A percentile compares a stretch with the other conserved stretches of the same genome.
phyloP scores from a whole-genome alignment of 2,888 invertebrate genomes.

The Plusia festucae region DNA sequence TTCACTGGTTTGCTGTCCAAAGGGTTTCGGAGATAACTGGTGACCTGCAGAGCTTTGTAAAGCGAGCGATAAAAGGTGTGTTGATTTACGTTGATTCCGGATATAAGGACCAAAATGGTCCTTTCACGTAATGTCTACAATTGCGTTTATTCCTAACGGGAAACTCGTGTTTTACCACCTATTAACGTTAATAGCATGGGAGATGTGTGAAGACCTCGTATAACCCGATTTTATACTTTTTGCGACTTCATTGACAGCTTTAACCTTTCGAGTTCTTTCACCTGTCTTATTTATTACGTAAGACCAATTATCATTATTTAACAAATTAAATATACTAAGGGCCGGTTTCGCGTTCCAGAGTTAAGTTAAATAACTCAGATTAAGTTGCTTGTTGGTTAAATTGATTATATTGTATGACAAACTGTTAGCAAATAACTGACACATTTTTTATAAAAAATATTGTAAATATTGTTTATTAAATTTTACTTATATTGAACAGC shows the following conservation, averaged over 20 bases:
- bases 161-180: background rate
- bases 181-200: background rate
- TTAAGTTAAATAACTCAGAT: no score
- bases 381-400: no score
- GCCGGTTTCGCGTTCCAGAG: no score
- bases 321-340: background rate
- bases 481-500: no score
- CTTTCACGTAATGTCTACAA: background rate
- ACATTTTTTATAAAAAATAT: no score
- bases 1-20: slow-evolving; percentile 6
- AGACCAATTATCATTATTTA: background rate
- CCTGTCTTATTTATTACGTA: background rate
- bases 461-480: no score
- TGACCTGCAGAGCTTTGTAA: background rate
- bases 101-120: background rate
- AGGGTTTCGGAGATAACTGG: background rate
- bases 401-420: no score
- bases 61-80: background rate
- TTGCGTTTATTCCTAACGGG: background rate
- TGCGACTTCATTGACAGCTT: background rate
- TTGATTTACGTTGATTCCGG: slow-evolving; percentile 3
- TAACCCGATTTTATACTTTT: background rate
- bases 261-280: background rate
- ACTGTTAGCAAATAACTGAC: no score
- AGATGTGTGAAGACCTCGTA: background rate